phyloP scores from a whole-genome alignment of 2,113 vertebrate genomes.

The Struthio camelus region DNA sequence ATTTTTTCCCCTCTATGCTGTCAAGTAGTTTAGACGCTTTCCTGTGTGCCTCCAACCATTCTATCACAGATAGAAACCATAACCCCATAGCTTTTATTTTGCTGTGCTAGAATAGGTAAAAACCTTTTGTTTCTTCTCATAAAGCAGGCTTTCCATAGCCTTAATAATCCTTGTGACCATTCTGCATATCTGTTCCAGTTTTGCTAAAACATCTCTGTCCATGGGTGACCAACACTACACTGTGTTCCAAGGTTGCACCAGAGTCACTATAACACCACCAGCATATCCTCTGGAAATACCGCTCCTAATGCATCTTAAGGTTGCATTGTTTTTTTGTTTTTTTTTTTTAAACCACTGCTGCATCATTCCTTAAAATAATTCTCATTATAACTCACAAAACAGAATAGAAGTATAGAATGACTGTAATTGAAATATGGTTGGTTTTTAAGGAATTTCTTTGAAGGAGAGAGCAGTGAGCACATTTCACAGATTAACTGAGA shows the following conservation, averaged over 20 bases:
- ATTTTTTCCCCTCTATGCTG: neutral
- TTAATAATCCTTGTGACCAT: constrained; percentile 12
- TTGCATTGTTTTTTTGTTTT: neutral
- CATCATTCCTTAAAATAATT: constrained; percentile 1
- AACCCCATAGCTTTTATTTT: constrained; percentile 14
- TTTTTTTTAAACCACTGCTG: too few relatives aligned
- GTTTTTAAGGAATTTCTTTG: constrained; percentile 60
- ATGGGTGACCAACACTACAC: constrained; percentile 20
- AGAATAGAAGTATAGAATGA: constrained; percentile 22
- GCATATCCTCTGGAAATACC: neutral
- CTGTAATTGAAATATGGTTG: constrained; percentile 47
- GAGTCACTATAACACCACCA: neutral
- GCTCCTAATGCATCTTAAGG: neutral
- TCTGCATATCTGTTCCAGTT: constrained; percentile 54
- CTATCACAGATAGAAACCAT: neutral
- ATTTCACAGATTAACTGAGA: constrained; percentile 36
- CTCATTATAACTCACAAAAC: neutral
- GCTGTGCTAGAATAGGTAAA: neutral
- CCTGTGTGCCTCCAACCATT: neutral
- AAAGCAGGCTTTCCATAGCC: neutral
- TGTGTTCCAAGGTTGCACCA: neutral
- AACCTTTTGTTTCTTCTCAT: constrained; percentile 14
- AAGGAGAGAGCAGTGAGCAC: constrained; percentile 12
- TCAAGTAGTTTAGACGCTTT: neutral
- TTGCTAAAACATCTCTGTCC: constrained; percentile 32